A percentile compares a stretch with the other conserved stretches of the same genome.
Conservation (phyloP, 2,888 invertebrate genomes). For the Orthonevra nobilis region DNA sequence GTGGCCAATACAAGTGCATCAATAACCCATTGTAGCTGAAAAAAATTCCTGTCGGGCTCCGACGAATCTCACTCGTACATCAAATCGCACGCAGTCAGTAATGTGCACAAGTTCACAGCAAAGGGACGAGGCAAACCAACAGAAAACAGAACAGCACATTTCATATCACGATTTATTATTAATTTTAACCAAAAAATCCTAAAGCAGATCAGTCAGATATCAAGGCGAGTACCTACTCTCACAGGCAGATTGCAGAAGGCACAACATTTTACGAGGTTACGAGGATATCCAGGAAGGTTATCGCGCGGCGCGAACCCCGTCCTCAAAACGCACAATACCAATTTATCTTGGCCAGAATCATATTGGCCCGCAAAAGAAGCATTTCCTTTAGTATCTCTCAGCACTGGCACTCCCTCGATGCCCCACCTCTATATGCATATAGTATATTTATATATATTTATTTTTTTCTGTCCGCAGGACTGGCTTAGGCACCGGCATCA, state of each 20-base stretch:
- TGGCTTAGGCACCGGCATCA: too few relatives aligned
- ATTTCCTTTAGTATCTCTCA: conserved; percentile 56
- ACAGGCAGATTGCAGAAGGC: not conserved
- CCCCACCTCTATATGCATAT: conserved; percentile 45
- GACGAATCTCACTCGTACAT: conserved; percentile 4
- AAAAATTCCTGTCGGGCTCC: not conserved
- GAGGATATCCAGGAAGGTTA: conserved; percentile 68
- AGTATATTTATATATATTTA: too few relatives aligned
- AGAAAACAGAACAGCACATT: conserved; percentile 13
- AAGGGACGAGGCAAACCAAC: too few relatives aligned
- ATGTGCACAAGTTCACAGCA: too few relatives aligned
- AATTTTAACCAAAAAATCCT: conserved; percentile 53
- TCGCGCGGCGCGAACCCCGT: conserved; percentile 66
- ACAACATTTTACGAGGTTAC: conserved; percentile 50
- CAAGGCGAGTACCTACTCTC: too few relatives aligned
- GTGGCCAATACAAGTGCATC: conserved; percentile 3
- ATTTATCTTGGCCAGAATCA: conserved; percentile 67
- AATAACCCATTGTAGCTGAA: conserved; percentile 8
- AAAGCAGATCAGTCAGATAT: conserved; percentile 69
- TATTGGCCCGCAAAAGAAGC: conserved; percentile 65
- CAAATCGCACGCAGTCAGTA: conserved; percentile 27
- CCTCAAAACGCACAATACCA: conserved; percentile 68
- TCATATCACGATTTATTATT: conserved; percentile 67
- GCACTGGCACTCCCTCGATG: conserved; percentile 64
- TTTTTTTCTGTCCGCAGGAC: too few relatives aligned